A percentile compares a stretch with the other conserved stretches of the same genome.
These are phyloP conservation scores for Engraulis encrasicolus DNA, from an alignment of 2,113 vertebrate species.

Conservation along the genomic window DNA sequence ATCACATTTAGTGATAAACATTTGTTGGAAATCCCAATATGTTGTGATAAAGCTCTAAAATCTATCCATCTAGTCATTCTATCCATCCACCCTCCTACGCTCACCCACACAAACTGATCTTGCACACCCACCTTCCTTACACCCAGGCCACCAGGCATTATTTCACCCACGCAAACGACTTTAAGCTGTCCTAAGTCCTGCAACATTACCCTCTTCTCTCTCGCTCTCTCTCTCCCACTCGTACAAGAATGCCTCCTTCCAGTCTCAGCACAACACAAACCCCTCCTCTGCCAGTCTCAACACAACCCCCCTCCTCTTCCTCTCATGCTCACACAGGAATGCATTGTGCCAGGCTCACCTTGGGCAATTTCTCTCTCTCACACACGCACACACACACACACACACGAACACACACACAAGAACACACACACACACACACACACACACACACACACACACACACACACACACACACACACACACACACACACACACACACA, in stretches of 20 bases:
- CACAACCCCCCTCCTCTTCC: not conserved
- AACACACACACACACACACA: not conserved
- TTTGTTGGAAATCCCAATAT: not conserved
- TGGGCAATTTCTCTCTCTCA: not conserved
- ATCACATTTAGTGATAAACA: no score
- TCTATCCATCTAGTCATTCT: not conserved
- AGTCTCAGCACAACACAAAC: no score
- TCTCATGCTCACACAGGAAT: not conserved
- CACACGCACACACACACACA: not conserved
- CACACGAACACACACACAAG: not conserved
- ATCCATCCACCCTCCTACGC: not conserved
- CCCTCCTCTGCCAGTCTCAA: not conserved
- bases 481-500: not conserved
- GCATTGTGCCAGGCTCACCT: not conserved
- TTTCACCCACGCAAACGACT: no score
- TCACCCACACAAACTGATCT: no score
- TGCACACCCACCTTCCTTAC: no score
- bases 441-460: not conserved
- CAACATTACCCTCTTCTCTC: no score
- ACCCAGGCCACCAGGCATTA: no score
- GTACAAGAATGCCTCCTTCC: no score
- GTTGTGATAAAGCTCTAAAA: constrained; percentile 1
- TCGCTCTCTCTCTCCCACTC: no score
- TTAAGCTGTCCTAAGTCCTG: no score
- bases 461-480: not conserved